Evolutionary conservation across 2,888 invertebrate genomes (phyloP), one percentile per base, ranked within the genome.

Genomic region (Thymelicus acteon): DNA sequence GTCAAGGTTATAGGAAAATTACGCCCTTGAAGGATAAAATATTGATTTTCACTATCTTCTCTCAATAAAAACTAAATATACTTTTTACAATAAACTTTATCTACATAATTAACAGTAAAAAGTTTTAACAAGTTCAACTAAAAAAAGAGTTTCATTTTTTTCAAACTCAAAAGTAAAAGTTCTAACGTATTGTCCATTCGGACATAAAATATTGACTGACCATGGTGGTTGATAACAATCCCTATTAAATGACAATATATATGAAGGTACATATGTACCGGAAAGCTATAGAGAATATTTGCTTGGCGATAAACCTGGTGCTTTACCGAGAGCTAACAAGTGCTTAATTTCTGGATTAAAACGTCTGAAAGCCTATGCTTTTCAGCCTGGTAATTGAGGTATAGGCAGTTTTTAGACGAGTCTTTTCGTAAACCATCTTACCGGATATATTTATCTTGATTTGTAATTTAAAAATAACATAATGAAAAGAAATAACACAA

Each of bases 201-300:
- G 72, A 66, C 74, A 75, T 81, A 81, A 81, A 81, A 82, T 86
- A 87, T 87, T 85, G 87, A 89, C 89, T 89, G 84, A 74, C 79
- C 73, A 78, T 78, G 77, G 77, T 67, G 73, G 77, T 80, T 88
- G 90, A 90, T 89, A 90, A 89, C 83, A 73, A 76, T 72, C 78
- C 74, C 78, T 85, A 82, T 82, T 85, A 87, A 82, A 84, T 82
- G 77, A 74, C 68, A 72, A 68, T 78, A 74, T 70, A 66, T 75
- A 74, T 75, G 70, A 65, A 70, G 39, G 31, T 73, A 67, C 73
- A 76, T 78, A 79, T 76, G 76, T 79, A 75, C 72, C 76, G 81
- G 79, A 85, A 86, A 83, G 82, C 84, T 83, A 79, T 82, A 79
- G 87, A 77, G 82, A 75, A 72, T 78, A 75, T 62, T 62, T 57